Evolutionary conservation across 2,113 vertebrate genomes (phyloP).

Genomic region (Spheniscus mendiculus): DNA sequence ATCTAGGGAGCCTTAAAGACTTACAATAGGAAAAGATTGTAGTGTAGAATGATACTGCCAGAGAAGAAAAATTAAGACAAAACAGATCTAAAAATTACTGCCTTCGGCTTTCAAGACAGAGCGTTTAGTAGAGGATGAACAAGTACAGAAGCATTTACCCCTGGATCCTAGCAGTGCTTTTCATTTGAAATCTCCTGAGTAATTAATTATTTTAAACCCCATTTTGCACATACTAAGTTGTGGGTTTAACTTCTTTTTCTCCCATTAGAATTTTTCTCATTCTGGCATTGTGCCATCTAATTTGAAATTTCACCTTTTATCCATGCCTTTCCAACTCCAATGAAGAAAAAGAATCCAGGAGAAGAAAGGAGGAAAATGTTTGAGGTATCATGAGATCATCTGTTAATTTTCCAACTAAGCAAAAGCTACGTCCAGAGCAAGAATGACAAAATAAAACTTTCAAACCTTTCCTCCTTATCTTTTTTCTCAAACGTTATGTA

Average conservation of each 20-base stretch:
- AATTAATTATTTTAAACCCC: not conserved
- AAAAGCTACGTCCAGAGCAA: conserved; percentile 9
- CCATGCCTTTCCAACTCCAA: conserved; percentile 80
- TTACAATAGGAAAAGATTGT: not conserved
- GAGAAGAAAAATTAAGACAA: not conserved
- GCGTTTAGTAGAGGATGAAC: not conserved
- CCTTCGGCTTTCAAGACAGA: not conserved
- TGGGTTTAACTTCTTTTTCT: not conserved
- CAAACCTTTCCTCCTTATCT: conserved; percentile 72
- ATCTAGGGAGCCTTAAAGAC: not conserved
- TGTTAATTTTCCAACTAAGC: conserved; percentile 51
- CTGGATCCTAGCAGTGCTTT: not conserved
- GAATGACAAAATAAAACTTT: conserved; percentile 19
- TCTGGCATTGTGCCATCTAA: conserved; percentile 65
- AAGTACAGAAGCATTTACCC: not conserved
- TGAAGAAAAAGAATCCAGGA: conserved; percentile 85
- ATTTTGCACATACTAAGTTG: not conserved
- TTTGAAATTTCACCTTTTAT: conserved; percentile 83
- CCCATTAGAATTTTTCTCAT: not conserved
- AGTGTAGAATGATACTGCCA: not conserved
- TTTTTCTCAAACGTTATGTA: conserved; percentile 33
- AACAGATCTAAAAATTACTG: not conserved
- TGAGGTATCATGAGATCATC: conserved; percentile 82
- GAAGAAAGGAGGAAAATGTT: conserved; percentile 89
- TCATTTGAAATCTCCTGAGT: not conserved